Percentiles rank a stretch among this genome's conserved stretches.
Evolutionary conservation across 2,888 invertebrate species (phyloP).

Genomic region (Dicroscelio sp.): DNA sequence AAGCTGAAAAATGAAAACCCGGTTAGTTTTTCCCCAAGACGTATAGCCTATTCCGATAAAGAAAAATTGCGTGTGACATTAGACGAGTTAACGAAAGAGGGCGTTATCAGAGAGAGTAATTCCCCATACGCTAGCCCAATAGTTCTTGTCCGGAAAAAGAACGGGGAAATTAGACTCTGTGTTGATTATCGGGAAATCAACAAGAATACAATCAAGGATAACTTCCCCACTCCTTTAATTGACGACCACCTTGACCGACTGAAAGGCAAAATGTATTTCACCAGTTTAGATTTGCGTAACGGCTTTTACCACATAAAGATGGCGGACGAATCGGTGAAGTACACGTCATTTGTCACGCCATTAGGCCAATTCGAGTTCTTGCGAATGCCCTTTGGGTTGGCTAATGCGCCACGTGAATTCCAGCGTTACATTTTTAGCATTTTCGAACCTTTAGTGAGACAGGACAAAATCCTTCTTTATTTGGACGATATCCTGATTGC

Average conservation of each 20-base stretch:
- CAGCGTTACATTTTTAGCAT: not conserved
- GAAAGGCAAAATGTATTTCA: constrained; percentile 1
- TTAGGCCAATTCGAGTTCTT: constrained; percentile 15
- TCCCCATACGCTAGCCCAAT: constrained; percentile 17
- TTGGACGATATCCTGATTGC: constrained; percentile 49
- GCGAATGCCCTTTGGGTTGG: constrained; percentile 25
- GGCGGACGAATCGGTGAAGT: constrained; percentile 20
- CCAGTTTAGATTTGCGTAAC: not conserved
- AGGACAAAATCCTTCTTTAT: constrained; percentile 23
- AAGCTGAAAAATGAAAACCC: not conserved
- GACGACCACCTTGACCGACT: constrained; percentile 21
- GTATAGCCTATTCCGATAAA: not conserved
- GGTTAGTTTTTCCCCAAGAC: not conserved
- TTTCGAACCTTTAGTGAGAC: constrained; percentile 3
- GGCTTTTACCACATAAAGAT: constrained; percentile 54
- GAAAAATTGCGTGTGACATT: no score
- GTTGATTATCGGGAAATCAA: constrained; percentile 7
- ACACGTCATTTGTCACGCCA: constrained; percentile 18
- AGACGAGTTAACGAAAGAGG: no score
- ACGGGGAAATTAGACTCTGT: constrained; percentile 6
- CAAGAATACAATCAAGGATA: constrained; percentile 23
- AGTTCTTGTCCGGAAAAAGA: constrained; percentile 3
- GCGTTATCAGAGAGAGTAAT: constrained; percentile 14
- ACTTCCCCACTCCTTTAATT: constrained; percentile 24
- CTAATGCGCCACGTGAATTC: constrained; percentile 28